These are phyloP conservation scores for Aporophyla nigra DNA, from an alignment of 2,888 invertebrate genomes.

Conservation along the genomic window DNA sequence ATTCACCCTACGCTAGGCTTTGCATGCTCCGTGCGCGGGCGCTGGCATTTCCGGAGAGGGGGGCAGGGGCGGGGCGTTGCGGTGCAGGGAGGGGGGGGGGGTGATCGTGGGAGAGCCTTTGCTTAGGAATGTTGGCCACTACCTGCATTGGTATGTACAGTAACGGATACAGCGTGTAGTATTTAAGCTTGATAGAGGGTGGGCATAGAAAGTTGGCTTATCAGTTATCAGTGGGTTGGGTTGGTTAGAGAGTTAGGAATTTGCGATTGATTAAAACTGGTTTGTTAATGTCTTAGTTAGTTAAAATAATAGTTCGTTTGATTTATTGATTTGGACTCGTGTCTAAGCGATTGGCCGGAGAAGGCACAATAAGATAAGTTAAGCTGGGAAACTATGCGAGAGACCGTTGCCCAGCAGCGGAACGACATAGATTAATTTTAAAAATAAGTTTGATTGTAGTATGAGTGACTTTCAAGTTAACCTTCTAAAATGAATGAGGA, in stretches of 20 bases:
- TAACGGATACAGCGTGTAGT: constrained; percentile 70
- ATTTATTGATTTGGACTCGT: no score
- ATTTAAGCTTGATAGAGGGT: constrained; percentile 37
- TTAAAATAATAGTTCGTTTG: neutral
- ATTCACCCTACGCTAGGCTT: constrained; percentile 81
- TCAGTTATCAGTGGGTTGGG: constrained; percentile 33
- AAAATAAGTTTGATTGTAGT: neutral
- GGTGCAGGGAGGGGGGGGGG: constrained; percentile 50
- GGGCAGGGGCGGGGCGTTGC: constrained; percentile 71
- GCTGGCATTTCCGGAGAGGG: constrained; percentile 82
- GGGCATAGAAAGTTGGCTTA: constrained; percentile 37
- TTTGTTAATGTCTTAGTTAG: neutral
- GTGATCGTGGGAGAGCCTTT: constrained; percentile 78
- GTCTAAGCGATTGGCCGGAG: no score
- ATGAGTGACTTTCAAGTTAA: neutral
- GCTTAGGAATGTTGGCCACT: constrained; percentile 79
- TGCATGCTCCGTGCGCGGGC: constrained; percentile 83
- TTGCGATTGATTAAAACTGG: neutral
- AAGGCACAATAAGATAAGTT: no score
- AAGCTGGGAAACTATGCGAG: no score
- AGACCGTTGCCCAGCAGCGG: no score
- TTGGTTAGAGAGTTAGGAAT: constrained; percentile 8
- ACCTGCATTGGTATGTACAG: constrained; percentile 72
- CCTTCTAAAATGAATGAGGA: neutral
- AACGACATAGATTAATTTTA: no score